phyloP scores from a whole-genome alignment of 1,140 invertebrate genomes.

The Zaprionus tsacasi region DNA sequence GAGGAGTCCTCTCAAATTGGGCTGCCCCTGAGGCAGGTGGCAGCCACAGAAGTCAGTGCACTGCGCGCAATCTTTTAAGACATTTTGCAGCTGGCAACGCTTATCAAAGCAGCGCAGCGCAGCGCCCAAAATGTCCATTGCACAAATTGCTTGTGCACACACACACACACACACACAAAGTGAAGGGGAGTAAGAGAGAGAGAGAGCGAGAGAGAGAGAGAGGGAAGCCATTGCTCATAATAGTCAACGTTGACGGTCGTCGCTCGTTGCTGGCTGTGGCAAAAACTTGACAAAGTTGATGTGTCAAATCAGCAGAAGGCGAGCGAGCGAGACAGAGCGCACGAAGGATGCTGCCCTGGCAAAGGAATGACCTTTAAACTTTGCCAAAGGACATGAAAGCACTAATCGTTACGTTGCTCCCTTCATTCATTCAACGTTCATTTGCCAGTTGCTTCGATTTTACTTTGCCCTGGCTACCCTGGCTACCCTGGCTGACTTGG shows the following conservation, averaged over 20 bases:
- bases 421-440: conserved; percentile 71
- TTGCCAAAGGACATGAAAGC: conserved; percentile 83
- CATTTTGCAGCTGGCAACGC: conserved; percentile 76
- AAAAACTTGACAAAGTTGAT: conserved; percentile 82
- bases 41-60: conserved; percentile 67
- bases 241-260: conserved; percentile 56
- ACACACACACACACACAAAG: conserved; percentile 47
- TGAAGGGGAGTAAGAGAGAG: not conserved
- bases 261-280: conserved; percentile 50
- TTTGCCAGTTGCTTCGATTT: conserved; percentile 77
- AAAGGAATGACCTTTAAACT: conserved; percentile 81
- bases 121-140: conserved; percentile 77
- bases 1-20: conserved; percentile 2
- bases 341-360: conserved; percentile 45
- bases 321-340: not conserved
- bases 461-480: conserved; percentile 33
- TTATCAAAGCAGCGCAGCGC: conserved; percentile 71
- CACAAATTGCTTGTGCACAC: conserved; percentile 74
- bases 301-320: conserved; percentile 75
- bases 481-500: not conserved
- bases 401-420: conserved; percentile 83
- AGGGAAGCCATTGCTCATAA: conserved; percentile 71
- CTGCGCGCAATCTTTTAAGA: conserved; percentile 75
- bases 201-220: not conserved
- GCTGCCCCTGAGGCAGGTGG: conserved; percentile 21